phyloP scores from a whole-genome alignment of 2,797 vertebrate genomes.

The Coracias cyanogaster region DNA sequence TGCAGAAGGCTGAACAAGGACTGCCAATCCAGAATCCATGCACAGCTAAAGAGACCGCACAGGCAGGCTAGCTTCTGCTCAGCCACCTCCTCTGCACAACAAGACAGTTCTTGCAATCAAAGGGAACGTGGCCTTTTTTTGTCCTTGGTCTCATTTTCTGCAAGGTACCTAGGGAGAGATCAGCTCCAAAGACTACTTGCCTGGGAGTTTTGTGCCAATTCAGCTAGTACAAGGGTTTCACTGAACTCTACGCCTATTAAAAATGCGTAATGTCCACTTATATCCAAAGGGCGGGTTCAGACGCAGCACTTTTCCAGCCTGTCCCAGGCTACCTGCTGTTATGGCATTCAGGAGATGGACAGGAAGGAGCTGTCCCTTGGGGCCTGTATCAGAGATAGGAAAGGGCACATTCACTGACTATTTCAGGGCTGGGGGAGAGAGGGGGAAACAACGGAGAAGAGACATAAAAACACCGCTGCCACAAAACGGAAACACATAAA shows the following conservation, averaged over 20 bases:
- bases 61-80: not conserved
- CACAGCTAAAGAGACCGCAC: not conserved
- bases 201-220: constrained; percentile 60
- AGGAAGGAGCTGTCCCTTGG: not conserved
- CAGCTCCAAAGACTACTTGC: constrained; percentile 52
- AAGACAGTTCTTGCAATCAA: not conserved
- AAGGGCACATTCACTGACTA: not conserved
- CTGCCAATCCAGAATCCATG: not conserved
- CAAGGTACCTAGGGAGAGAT: constrained; percentile 60
- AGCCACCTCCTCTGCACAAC: constrained; percentile 7
- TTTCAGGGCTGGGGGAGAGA: not conserved
- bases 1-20: not conserved
- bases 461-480: not conserved
- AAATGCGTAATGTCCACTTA: constrained; percentile 61
- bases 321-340: not conserved
- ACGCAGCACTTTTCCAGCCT: not conserved
- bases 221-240: constrained; percentile 57
- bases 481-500: constrained; percentile 12
- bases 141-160: constrained; percentile 66
- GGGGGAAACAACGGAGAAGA: not conserved
- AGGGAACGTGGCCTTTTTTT: constrained; percentile 15
- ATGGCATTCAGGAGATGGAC: not conserved
- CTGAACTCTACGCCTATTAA: constrained; percentile 14
- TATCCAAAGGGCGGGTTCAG: constrained; percentile 5
- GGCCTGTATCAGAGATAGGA: not conserved